Conservation (phyloP, 2,888 invertebrate species). For the Strigamia crassipes region DNA sequence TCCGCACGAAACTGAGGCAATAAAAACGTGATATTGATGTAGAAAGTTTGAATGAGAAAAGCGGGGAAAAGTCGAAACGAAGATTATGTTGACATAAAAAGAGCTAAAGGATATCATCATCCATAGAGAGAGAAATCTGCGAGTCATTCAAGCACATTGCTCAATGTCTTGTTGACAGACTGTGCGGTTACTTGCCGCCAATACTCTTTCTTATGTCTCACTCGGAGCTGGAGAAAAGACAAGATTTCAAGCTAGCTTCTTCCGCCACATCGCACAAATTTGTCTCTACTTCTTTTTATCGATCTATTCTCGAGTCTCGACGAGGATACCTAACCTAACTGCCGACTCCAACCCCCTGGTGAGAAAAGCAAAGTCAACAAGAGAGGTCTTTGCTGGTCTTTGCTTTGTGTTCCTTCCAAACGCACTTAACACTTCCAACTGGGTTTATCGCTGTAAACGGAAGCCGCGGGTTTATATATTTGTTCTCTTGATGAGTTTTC, state of each 20-base stretch:
- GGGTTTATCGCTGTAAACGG: conserved; percentile 26
- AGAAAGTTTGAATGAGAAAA: not conserved
- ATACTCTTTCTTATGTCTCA: conserved; percentile 14
- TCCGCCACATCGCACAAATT: conserved; percentile 30
- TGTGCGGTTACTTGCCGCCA: conserved; percentile 11
- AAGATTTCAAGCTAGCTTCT: conserved; percentile 26
- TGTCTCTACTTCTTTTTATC: conserved; percentile 12
- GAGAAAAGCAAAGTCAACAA: conserved; percentile 25
- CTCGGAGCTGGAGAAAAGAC: conserved; percentile 10
- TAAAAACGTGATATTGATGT: not conserved
- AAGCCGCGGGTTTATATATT: not conserved
- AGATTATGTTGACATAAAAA: conserved; percentile 30
- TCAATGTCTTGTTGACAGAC: conserved; percentile 30
- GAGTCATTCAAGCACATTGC: conserved; percentile 25
- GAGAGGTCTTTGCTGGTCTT: not conserved
- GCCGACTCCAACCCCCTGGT: not conserved
- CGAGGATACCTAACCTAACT: conserved; percentile 10
- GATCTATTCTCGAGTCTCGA: not conserved
- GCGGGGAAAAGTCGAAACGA: not conserved
- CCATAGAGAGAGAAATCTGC: not conserved
- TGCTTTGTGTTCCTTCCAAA: conserved; percentile 18
- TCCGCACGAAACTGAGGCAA: not conserved
- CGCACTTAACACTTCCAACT: not conserved
- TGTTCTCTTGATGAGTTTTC: not conserved
- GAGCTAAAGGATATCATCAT: not conserved